A percentile compares a stretch with the other conserved stretches of the same genome.
Evolutionary conservation across 1,140 invertebrate genomes (phyloP).

Genomic region (Scaptomyza hsui): DNA sequence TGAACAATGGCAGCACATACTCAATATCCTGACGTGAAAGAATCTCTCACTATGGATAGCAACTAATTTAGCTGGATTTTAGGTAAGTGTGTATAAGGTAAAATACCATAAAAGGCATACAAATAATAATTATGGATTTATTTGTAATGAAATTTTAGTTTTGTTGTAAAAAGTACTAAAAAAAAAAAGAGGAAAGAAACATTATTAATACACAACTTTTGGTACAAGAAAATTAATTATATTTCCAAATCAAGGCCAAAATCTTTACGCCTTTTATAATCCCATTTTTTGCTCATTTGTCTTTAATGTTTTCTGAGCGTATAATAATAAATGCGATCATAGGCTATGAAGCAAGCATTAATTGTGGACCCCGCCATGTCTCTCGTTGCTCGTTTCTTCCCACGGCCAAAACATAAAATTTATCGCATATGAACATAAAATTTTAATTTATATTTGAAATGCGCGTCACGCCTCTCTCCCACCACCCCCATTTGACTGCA

Average conservation of each 20-base stretch:
- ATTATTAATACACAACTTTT: no score
- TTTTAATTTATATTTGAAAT: constrained; percentile 52
- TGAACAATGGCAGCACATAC: constrained; percentile 13
- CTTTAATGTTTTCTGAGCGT: background rate
- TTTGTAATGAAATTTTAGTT: no score
- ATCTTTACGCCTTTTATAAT: background rate
- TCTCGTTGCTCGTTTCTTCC: constrained; percentile 26
- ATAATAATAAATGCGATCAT: constrained; percentile 33
- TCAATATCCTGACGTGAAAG: no score
- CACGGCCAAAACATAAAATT: constrained; percentile 42
- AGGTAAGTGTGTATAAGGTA: background rate
- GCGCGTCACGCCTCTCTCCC: no score
- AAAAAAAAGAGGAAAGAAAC: no score
- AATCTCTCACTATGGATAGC: no score
- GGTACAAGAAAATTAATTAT: no score
- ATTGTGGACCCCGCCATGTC: constrained; percentile 24
- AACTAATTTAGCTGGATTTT: constrained; percentile 6
- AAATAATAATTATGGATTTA: no score
- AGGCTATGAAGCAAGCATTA: constrained; percentile 37
- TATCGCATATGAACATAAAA: constrained; percentile 46
- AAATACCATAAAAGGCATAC: no score
- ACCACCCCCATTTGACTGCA: background rate
- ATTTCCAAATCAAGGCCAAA: no score
- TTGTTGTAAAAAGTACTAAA: no score
- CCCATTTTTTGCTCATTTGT: no score